Evolutionary conservation across 1,140 invertebrate genomes (phyloP), one percentile per base, ranked within the genome.

Genomic region (Rhyzopertha dominica): DNA sequence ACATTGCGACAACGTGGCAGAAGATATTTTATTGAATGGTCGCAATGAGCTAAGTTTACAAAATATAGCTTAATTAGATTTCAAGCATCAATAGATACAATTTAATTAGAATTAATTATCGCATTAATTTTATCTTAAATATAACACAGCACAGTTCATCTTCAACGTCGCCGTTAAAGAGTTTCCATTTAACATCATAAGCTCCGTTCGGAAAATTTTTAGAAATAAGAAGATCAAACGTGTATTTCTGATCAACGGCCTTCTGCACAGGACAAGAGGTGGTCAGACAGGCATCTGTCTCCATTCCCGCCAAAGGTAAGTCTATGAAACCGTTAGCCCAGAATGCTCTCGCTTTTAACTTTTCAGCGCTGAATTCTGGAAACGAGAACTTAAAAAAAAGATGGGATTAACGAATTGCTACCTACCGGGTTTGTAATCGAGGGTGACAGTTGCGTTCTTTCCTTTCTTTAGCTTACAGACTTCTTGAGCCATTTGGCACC

Each of bases 1-100:
- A n/a, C n/a, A n/a, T n/a, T n/a, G n/a, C n/a, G n/a, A n/a, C n/a
- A n/a, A n/a, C n/a, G n/a, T n/a, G n/a, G n/a, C n/a, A n/a, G n/a
- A n/a, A n/a, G n/a, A n/a, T n/a, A n/a, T n/a, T n/a, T n/a, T n/a
- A n/a, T n/a, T n/a, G n/a, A n/a, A n/a, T n/a, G n/a, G n/a, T n/a
- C n/a, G n/a, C n/a, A n/a, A n/a, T n/a, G n/a, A n/a, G n/a, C n/a
- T n/a, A n/a, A n/a, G n/a, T n/a, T n/a, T n/a, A n/a, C n/a, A n/a
- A n/a, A n/a, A n/a, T n/a, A 70, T 72, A 71, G 69, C 68, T 1
- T 20, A 19, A 22, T 8, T 22, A 17, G 14, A 24, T 39, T 39
- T 26, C 7, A 25, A 12, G 20, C 13, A 8, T 32, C 30, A 32
- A 14, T 18, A 12, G 7, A 12, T 9, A 18, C 20, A 18, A 32